Evolutionary conservation across 2,888 invertebrate species (phyloP), one percentile per base, ranked within the genome.

Genomic region (Sussaba pulchella): DNA sequence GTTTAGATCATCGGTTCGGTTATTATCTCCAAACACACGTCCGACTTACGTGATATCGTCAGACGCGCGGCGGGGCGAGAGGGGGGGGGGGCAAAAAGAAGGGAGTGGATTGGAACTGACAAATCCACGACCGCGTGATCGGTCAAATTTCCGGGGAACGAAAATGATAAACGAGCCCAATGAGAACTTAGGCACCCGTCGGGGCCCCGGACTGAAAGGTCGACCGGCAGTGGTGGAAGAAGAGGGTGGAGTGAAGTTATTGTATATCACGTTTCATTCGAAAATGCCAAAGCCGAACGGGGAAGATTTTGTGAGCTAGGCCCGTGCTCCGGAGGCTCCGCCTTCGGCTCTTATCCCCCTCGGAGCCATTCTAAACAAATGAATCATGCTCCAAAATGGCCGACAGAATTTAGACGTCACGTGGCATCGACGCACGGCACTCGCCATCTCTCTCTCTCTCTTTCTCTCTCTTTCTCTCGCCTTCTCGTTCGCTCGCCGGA

Each of bases 301-400:
- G 57, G 85, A 90, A 90, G 89, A 91, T 91, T 91, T 89, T 84
- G 90, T 88, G 89, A 79, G 86, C 83, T 76, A 69, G 67, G 71
- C 80, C 80, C 61, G 31, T 57, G 61, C 72, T 57, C 47, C 78
- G 81, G 86, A 90, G 88, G 89, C 92, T 91, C 92, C 92, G 92
- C 92, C 92, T 91, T 88, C 90, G 86, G 89, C 90, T 90, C 84
- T 90, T 90, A 91, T 88, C 89, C 90, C 71, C 76, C 66, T 88
- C 89, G 92, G 89, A 88, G 88, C 91, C 91, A 89, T 92, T 92
- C 92, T 92, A 92, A 92, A 92, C 92, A 92, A 92, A 91, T 91
- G 92, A 92, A 91, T 92, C 92, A 91, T 91, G 87, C 89, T 90
- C 90, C 90, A 92, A 92, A 92, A 92, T 92, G 92, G 92, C 92